phyloP scores from a whole-genome alignment of 2,888 invertebrate species.

The Crocallis elinguaria region DNA sequence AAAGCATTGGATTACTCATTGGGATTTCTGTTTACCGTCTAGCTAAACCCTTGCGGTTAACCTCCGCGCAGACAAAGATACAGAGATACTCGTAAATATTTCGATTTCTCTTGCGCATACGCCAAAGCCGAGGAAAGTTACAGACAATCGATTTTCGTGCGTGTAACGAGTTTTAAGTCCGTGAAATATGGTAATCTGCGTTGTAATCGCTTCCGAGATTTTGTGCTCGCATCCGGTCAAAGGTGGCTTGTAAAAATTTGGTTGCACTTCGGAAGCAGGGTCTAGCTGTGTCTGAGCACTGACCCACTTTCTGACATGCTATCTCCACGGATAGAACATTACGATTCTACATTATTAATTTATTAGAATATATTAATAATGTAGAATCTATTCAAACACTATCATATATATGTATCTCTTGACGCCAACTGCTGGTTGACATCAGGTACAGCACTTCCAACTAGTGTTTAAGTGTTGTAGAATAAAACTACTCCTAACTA shows the following conservation, averaged over 20 bases:
- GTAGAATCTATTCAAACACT: no score
- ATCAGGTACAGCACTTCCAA: no score
- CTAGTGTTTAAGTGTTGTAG: no score
- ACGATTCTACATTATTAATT: no score
- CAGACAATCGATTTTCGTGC: slow-evolving; percentile 17
- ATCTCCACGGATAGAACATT: no score
- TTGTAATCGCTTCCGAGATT: slow-evolving; percentile 10
- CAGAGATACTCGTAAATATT: slow-evolving; percentile 11
- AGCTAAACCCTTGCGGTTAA: slow-evolving; percentile 34
- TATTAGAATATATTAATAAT: no score
- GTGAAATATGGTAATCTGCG: slow-evolving; percentile 17
- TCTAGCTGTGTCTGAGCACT: no score
- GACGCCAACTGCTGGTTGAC: no score
- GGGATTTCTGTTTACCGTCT: slow-evolving; percentile 32
- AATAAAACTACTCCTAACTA: no score
- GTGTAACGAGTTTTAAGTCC: slow-evolving; percentile 7
- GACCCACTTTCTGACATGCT: neutral
- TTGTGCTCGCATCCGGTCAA: slow-evolving; percentile 7
- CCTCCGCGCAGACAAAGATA: slow-evolving; percentile 5
- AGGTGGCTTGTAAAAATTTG: neutral
- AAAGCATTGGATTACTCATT: slow-evolving; percentile 28
- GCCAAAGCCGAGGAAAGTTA: slow-evolving; percentile 22
- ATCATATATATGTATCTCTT: no score
- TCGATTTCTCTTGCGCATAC: slow-evolving; percentile 29
- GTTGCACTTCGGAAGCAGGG: neutral